phyloP scores from a whole-genome alignment of 2,888 invertebrate species.

The Athalia cordata region DNA sequence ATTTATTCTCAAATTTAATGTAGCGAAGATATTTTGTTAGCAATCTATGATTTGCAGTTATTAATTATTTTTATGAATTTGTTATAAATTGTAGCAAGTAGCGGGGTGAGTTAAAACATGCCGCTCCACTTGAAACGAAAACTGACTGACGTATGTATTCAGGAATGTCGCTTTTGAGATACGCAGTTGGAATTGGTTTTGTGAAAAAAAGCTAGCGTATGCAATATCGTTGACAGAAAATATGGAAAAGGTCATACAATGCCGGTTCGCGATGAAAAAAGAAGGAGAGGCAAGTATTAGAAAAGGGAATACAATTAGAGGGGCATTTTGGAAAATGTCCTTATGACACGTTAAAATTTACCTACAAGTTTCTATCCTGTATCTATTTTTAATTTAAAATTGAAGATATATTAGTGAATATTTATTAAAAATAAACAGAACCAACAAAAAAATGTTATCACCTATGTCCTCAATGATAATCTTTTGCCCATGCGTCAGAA shows the following conservation, averaged over 20 bases:
- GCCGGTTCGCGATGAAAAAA: background rate
- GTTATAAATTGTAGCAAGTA: conserved; percentile 6
- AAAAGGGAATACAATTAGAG: conserved; percentile 16
- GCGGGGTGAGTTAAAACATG: background rate
- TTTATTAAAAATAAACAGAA: conserved; percentile 25
- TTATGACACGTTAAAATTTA: conserved; percentile 18
- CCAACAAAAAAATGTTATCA: conserved; percentile 31
- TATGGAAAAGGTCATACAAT: background rate
- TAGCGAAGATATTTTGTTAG: conserved; percentile 4
- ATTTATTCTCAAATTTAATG: conserved; percentile 15
- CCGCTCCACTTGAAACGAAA: background rate
- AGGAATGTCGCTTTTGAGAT: background rate
- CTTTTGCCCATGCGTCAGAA: background rate
- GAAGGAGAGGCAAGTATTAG: conserved; percentile 14
- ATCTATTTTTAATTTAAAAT: conserved; percentile 45
- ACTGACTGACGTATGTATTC: conserved; percentile 26
- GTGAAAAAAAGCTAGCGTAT: conserved; percentile 3
- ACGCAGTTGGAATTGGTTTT: background rate
- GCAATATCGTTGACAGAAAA: background rate
- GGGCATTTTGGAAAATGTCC: conserved; percentile 9
- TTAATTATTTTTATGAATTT: conserved; percentile 11
- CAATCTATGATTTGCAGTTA: background rate
- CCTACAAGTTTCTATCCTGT: conserved; percentile 35
- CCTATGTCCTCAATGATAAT: background rate
- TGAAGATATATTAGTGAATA: conserved; percentile 44